These are phyloP conservation scores for Mastigias papua DNA, from an alignment of 30 jellyfish, hydroid and myxozoan genomes.

Conservation along the genomic window DNA sequence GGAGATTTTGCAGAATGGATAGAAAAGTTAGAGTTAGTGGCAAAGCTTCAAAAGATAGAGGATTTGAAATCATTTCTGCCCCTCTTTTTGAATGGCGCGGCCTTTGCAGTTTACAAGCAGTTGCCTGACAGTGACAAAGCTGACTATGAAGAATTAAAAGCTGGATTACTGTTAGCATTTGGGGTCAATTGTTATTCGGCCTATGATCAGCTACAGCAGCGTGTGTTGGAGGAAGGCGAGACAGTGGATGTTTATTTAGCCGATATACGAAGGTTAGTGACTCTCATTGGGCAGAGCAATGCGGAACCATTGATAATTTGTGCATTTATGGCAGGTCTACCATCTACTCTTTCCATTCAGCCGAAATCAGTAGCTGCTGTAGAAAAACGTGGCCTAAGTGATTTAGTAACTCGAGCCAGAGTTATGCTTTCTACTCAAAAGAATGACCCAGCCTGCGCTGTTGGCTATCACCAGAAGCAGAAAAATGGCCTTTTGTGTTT, in stretches of 20 bases:
- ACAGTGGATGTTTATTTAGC: constrained; percentile 31
- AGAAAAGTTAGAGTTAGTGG: constrained; percentile 10
- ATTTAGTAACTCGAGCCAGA: not conserved
- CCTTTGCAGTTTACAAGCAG: not conserved
- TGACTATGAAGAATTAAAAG: not conserved
- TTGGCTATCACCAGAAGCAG: not conserved
- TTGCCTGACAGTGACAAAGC: not conserved
- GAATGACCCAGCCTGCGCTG: not conserved
- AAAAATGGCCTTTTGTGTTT: not conserved
- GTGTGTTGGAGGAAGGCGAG: constrained; percentile 14
- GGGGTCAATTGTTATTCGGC: not conserved
- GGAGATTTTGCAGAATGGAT: constrained; percentile 23
- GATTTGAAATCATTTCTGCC: not conserved
- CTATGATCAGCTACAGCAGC: constrained; percentile 1
- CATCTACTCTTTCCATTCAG: not conserved
- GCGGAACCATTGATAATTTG: not conserved
- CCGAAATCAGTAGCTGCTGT: not conserved
- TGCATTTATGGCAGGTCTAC: not conserved
- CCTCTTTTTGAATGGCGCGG: not conserved
- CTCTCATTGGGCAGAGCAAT: not conserved
- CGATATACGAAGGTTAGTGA: not conserved
- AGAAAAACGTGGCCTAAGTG: not conserved
- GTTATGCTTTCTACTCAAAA: not conserved
- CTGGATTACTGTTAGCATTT: not conserved
- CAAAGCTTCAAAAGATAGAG: constrained; percentile 1